These are phyloP conservation scores for Oscheius sp. DNA, from an alignment of 2,888 invertebrate genomes.

Conservation along the genomic window DNA sequence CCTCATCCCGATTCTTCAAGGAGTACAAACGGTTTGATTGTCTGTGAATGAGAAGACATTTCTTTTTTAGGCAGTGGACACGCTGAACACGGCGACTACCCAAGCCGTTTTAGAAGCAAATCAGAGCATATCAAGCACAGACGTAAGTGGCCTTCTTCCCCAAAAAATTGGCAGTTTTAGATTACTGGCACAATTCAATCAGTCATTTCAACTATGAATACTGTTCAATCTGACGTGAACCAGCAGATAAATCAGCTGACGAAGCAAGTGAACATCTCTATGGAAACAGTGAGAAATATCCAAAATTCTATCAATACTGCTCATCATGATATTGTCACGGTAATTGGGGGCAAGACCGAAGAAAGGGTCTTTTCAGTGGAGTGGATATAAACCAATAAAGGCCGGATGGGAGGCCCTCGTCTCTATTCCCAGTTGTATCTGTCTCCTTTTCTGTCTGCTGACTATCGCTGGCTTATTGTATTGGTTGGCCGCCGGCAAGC, in stretches of 20 bases:
- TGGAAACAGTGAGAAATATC: conserved; percentile 37
- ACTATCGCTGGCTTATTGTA: conserved; percentile 22
- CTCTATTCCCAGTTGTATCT: conserved; percentile 42
- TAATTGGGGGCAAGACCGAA: conserved; percentile 6
- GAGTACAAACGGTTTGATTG: no score
- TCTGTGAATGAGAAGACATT: no score
- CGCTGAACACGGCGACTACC: no score
- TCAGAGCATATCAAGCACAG: no score
- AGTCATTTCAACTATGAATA: not conserved
- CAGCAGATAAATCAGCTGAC: not conserved
- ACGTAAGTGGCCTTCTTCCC: no score
- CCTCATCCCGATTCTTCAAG: not conserved
- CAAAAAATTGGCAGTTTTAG: not conserved
- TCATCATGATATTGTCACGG: conserved; percentile 38
- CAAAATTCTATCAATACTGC: conserved; percentile 30
- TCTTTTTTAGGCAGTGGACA: no score
- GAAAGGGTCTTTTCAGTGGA: conserved; percentile 38
- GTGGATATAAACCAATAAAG: conserved; percentile 36
- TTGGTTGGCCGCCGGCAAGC: conserved; percentile 8
- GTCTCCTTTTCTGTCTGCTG: conserved; percentile 37
- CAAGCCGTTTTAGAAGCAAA: no score
- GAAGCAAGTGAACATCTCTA: conserved; percentile 1
- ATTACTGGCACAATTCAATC: not conserved
- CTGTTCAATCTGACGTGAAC: not conserved
- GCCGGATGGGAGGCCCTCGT: conserved; percentile 37